These are phyloP conservation scores for Gallinago media DNA, from an alignment of 2,113 vertebrate species.

Conservation along the genomic window DNA sequence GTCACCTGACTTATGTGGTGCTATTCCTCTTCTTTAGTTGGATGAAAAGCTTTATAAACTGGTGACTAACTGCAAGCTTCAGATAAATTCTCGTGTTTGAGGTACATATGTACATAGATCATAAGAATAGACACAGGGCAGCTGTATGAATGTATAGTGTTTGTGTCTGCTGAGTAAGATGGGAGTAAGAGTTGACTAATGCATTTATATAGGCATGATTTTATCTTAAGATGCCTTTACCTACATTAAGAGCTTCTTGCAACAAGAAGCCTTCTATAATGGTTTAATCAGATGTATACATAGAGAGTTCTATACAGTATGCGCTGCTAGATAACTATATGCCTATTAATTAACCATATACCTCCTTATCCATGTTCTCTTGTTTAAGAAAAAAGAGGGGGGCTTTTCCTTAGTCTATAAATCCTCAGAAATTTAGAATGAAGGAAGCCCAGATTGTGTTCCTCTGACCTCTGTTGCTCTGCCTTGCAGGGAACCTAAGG, in stretches of 20 bases:
- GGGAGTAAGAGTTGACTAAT: not conserved
- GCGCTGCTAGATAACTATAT: not conserved
- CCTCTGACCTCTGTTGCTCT: not conserved
- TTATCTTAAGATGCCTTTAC: not conserved
- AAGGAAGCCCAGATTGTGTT: not conserved
- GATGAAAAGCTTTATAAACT: not conserved
- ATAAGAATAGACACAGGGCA: not conserved
- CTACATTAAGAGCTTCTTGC: not conserved
- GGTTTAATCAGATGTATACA: not conserved
- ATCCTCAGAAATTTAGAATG: not conserved
- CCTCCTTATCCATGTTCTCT: not conserved
- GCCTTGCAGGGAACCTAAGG: fast-evolving
- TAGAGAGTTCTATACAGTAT: not conserved
- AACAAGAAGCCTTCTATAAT: not conserved
- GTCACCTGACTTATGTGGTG: not conserved
- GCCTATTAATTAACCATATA: not conserved
- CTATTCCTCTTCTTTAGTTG: not conserved
- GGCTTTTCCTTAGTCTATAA: not conserved
- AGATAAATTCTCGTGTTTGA: not conserved
- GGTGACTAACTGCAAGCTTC: not conserved
- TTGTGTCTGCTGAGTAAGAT: not conserved
- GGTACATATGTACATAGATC: not conserved
- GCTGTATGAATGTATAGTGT: not conserved
- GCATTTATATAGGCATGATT: not conserved
- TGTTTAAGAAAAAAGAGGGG: not conserved